Evolutionary conservation across 2,888 invertebrate genomes (phyloP).

Genomic region (Teleogryllus oceanicus): DNA sequence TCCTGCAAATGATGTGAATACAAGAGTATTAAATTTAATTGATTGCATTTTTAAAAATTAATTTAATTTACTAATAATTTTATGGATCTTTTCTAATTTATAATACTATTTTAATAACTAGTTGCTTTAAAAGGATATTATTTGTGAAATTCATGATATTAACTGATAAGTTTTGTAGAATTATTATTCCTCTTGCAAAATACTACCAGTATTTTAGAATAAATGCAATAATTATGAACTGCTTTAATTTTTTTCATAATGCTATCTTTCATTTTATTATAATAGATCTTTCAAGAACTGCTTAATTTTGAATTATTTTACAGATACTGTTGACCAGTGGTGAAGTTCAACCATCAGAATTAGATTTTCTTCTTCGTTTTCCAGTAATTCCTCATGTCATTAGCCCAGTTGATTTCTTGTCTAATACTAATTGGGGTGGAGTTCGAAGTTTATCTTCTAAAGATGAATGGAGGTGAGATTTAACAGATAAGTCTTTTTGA

Average conservation of each 20-base stretch:
- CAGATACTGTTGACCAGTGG: constrained; percentile 83
- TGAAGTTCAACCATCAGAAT: constrained; percentile 77
- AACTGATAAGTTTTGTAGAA: no score
- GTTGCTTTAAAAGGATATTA: not conserved
- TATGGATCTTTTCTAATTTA: no score
- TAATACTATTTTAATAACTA: not conserved
- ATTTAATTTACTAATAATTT: no score
- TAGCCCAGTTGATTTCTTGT: constrained; percentile 91
- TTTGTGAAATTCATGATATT: no score
- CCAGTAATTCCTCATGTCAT: constrained; percentile 89
- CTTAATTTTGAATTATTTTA: constrained; percentile 27
- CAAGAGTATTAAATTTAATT: constrained; percentile 82
- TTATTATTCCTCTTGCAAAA: no score
- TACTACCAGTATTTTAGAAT: no score
- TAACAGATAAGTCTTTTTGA: not conserved
- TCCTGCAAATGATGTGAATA: constrained; percentile 71
- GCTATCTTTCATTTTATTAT: no score
- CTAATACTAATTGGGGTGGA: constrained; percentile 91
- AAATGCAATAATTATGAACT: no score
- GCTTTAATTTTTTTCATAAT: no score
- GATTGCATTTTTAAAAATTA: no score
- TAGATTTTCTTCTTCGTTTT: constrained; percentile 90
- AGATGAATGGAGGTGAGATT: constrained; percentile 72
- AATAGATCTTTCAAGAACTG: no score
- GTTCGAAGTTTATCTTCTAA: constrained; percentile 84